A percentile compares a stretch with the other conserved stretches of the same genome.
phyloP scores from a whole-genome alignment of 2,797 vertebrate genomes.

The Mormyrops boulengeri region DNA sequence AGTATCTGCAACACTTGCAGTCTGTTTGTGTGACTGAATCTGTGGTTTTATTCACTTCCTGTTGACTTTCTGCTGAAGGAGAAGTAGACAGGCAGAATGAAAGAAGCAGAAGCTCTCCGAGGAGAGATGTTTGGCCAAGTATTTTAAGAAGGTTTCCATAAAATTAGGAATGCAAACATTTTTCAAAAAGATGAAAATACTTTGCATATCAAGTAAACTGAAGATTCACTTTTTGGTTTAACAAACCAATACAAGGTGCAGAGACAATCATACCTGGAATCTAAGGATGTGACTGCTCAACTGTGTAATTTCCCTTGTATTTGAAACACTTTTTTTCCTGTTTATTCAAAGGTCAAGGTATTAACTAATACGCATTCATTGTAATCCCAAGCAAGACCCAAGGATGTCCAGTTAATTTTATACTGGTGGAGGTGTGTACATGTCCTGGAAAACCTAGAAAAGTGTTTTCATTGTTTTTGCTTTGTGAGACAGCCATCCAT shows the following conservation, averaged over 20 bases:
- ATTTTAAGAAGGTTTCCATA: not conserved
- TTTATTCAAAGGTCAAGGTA: not conserved
- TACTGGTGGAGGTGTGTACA: not conserved
- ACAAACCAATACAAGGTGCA: not conserved
- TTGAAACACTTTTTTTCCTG: not conserved
- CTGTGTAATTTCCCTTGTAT: not conserved
- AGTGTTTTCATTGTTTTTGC: not conserved
- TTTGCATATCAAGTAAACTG: not conserved
- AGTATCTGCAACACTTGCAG: conserved; percentile 48
- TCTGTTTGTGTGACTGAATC: conserved; percentile 46
- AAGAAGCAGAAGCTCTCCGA: not conserved
- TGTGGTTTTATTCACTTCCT: conserved; percentile 72
- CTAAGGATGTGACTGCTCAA: not conserved
- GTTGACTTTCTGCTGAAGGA: conserved; percentile 65
- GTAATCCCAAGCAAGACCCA: not conserved
- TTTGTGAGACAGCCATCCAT: not conserved
- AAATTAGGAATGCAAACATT: not conserved
- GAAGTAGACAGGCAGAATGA: conserved; percentile 45
- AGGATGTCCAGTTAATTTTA: not conserved
- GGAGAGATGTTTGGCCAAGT: not conserved
- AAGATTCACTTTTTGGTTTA: not conserved
- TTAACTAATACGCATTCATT: not conserved
- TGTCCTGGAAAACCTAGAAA: not conserved
- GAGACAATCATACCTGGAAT: not conserved
- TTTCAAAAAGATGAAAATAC: not conserved